Evolutionary conservation across 2,888 invertebrate genomes (phyloP).

Genomic region (Entomobrya multifasciata): DNA sequence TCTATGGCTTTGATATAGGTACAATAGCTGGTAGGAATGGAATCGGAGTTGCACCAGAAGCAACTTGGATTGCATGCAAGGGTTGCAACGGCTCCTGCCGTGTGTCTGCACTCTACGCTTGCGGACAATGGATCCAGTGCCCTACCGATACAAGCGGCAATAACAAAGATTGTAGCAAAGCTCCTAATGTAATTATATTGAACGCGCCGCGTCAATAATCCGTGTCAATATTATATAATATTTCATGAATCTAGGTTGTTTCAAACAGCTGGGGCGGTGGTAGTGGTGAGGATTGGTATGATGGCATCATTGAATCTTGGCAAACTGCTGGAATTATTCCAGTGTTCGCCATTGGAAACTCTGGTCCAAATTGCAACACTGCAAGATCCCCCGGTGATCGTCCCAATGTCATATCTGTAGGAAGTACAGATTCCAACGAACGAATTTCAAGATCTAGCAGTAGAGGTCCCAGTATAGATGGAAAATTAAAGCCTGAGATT

Average conservation of each 20-base stretch:
- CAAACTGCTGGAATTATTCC: constrained; percentile 41
- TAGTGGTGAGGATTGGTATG: constrained; percentile 15
- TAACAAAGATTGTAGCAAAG: constrained; percentile 8
- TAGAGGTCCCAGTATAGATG: background rate
- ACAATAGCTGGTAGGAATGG: constrained; percentile 51
- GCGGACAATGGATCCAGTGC: constrained; percentile 58
- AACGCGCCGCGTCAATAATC: constrained; percentile 50
- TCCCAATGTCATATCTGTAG: constrained; percentile 38
- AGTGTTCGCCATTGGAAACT: constrained; percentile 42
- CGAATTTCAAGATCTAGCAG: constrained; percentile 43
- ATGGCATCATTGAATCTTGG: constrained; percentile 45
- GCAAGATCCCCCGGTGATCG: background rate
- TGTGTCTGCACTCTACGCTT: background rate
- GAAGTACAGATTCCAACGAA: constrained; percentile 16
- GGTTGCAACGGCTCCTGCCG: constrained; percentile 23
- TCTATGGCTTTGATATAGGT: too few species aligned
- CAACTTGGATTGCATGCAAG: constrained; percentile 43
- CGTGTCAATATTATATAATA: background rate
- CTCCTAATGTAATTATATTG: constrained; percentile 37
- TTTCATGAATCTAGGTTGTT: constrained; percentile 20
- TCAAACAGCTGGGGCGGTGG: constrained; percentile 49
- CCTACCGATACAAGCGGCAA: constrained; percentile 35
- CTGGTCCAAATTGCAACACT: constrained; percentile 19
- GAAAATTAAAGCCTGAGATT: constrained; percentile 39
- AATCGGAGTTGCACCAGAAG: constrained; percentile 35